Evolutionary conservation across 2,113 vertebrate genomes (phyloP).

Genomic region (Mobula birostris): DNA sequence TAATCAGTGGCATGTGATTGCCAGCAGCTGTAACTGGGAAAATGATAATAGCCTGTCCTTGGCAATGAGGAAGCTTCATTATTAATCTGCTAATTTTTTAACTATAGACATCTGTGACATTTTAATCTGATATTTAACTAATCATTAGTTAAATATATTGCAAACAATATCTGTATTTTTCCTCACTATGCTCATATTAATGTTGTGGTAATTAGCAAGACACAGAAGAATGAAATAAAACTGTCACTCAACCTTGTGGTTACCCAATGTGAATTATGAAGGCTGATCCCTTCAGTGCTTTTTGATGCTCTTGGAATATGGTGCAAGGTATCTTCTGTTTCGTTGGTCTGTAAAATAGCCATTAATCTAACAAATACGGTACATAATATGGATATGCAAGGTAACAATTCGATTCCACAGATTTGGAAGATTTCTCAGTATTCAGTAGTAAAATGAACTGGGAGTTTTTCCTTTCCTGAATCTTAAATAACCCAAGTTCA

Average conservation of each 20-base stretch:
- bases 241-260: not conserved
- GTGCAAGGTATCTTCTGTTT: not conserved
- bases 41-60: not conserved
- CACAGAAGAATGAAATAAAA: conserved; percentile 3
- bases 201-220: not conserved
- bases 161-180: not conserved
- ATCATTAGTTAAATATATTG: conserved; percentile 21
- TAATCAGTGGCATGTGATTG: not conserved
- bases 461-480: too few relatives aligned
- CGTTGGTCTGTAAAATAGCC: not conserved
- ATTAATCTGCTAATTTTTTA: conserved; percentile 21
- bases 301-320: not conserved
- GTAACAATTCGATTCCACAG: not conserved
- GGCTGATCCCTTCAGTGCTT: not conserved
- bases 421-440: not conserved
- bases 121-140: conserved; percentile 13
- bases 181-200: not conserved
- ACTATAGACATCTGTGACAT: conserved; percentile 11
- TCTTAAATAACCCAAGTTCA: not conserved
- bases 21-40: not conserved
- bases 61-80: not conserved
- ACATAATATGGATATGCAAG: not conserved
- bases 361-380: too few relatives aligned
- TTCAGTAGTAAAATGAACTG: not conserved
- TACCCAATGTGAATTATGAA: not conserved